Conservation (phyloP, 2,113 vertebrate genomes). For the Tringa solitaria region DNA sequence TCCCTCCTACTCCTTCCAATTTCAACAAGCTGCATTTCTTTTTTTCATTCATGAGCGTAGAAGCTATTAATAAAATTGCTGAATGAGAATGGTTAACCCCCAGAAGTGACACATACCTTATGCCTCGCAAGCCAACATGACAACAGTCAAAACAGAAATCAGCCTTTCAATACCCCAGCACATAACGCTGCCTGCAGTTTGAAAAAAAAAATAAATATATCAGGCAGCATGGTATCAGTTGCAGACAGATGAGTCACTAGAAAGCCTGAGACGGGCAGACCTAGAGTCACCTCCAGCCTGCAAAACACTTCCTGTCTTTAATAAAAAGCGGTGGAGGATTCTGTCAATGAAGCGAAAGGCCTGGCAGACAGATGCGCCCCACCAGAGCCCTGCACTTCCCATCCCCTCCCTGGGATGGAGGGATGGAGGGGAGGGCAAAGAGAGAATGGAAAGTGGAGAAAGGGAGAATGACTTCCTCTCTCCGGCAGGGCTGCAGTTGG, state of each 20-base stretch:
- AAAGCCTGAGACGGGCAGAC: constrained; percentile 36
- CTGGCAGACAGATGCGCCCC: background rate
- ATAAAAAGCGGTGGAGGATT: background rate
- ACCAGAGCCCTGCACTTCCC: rapidly evolving
- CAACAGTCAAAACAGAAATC: constrained; percentile 52
- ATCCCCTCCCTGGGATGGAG: background rate
- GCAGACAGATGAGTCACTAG: constrained; percentile 68
- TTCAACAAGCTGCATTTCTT: background rate
- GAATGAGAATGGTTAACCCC: constrained; percentile 4
- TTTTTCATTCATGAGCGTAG: background rate
- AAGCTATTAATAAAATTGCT: constrained; percentile 55
- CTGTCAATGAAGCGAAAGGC: background rate
- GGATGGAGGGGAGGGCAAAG: rapidly evolving
- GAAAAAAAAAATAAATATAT: background rate
- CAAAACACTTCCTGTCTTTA: background rate
- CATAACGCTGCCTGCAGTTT: background rate
- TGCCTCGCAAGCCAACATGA: constrained; percentile 19
- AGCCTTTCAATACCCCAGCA: background rate
- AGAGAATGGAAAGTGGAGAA: rapidly evolving
- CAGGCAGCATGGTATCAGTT: constrained; percentile 3
- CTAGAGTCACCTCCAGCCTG: constrained; percentile 58
- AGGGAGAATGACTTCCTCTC: background rate
- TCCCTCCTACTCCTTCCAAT: constrained; percentile 14
- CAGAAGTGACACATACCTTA: background rate
- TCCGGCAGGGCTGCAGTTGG: background rate